A percentile compares a stretch with the other conserved stretches of the same genome.
These are phyloP conservation scores for Cerceris rybyensis DNA, from an alignment of 2,888 invertebrate species.

Conservation along the genomic window DNA sequence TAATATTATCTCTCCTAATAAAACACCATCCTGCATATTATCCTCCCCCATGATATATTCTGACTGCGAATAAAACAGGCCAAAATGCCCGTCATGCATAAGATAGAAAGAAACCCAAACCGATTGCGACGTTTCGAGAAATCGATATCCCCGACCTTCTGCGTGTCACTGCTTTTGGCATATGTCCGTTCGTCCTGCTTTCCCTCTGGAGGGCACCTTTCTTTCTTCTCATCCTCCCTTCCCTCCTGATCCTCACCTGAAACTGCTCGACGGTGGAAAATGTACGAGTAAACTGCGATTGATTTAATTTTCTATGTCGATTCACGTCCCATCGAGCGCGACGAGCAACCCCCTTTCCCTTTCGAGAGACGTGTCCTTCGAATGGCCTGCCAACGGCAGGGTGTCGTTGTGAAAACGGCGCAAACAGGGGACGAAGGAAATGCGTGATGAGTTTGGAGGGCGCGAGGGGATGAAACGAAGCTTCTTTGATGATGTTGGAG, in stretches of 20 bases:
- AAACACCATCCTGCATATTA: no score
- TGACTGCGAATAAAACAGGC: no score
- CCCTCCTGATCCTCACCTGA: conserved; percentile 3
- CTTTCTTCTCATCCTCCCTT: not conserved
- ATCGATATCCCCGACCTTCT: conserved; percentile 52
- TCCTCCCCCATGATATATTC: no score
- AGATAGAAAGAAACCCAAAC: conserved; percentile 13
- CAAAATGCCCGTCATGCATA: not conserved
- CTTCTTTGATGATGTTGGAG: not conserved
- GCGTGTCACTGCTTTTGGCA: not conserved
- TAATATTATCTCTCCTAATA: no score
- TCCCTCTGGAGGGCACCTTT: not conserved
- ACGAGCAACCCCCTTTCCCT: not conserved
- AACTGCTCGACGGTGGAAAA: conserved; percentile 11
- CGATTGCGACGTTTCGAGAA: conserved; percentile 27
- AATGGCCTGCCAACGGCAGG: not conserved
- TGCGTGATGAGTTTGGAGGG: not conserved
- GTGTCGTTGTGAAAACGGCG: not conserved
- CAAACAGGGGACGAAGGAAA: not conserved
- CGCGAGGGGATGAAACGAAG: not conserved
- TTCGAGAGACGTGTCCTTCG: conserved; percentile 2
- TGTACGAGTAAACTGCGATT: conserved; percentile 33
- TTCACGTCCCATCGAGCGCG: conserved; percentile 4
- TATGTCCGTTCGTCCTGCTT: conserved; percentile 1
- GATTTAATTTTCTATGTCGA: conserved; percentile 29